These are phyloP conservation scores for Eueides isabella DNA, from an alignment of 1,140 invertebrate species.

Conservation along the genomic window DNA sequence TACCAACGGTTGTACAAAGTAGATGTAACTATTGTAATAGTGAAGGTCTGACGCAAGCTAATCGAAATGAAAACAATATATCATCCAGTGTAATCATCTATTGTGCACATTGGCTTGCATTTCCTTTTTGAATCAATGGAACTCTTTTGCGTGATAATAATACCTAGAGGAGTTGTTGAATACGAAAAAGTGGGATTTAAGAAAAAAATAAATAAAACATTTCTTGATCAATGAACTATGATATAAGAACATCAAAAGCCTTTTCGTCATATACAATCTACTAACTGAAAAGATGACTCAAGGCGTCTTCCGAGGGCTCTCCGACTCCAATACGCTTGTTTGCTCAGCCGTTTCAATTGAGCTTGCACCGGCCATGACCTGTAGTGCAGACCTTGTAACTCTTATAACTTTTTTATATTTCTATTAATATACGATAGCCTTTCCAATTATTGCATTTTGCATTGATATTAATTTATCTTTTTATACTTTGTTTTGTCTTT, in stretches of 20 bases:
- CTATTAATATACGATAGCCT: background rate
- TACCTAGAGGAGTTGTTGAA: background rate
- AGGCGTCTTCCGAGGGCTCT: slow-evolving; percentile 32
- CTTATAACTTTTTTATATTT: slow-evolving; percentile 14
- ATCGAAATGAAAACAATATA: slow-evolving; percentile 10
- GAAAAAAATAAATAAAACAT: background rate
- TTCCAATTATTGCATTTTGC: slow-evolving; percentile 11
- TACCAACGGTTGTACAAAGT: background rate
- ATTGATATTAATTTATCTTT: background rate
- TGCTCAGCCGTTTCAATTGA: slow-evolving; percentile 39
- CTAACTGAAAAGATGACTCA: slow-evolving; percentile 28
- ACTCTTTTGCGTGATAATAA: background rate
- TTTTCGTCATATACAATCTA: slow-evolving; percentile 23
- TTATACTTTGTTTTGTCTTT: background rate
- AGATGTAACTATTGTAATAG: background rate
- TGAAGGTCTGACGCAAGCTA: slow-evolving; percentile 1
- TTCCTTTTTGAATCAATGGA: background rate
- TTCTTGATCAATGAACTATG: slow-evolving; percentile 4
- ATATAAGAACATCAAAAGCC: slow-evolving; percentile 22
- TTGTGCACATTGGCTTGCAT: background rate
- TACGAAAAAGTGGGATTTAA: background rate
- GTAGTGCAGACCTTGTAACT: slow-evolving; percentile 23
- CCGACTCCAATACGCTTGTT: slow-evolving; percentile 40
- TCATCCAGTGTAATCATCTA: slow-evolving; percentile 1
- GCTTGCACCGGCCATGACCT: slow-evolving; percentile 37